Evolutionary conservation across 2,797 vertebrate species (phyloP).

Genomic region (Thunnus albacares): DNA sequence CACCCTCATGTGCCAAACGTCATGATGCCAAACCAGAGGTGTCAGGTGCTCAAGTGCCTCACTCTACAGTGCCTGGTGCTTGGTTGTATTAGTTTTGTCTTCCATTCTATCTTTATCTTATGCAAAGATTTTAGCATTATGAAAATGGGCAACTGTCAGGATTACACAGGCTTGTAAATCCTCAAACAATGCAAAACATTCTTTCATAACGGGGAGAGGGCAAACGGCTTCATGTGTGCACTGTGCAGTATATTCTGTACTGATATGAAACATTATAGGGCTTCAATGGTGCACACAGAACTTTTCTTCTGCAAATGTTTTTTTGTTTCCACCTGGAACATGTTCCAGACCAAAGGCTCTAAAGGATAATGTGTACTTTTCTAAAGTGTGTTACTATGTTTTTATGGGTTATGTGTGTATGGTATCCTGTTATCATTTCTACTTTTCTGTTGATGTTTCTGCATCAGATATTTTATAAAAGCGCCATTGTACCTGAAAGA

Average conservation of each 20-base stretch:
- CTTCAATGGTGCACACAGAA: slow-evolving; percentile 69
- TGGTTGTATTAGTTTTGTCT: slow-evolving; percentile 80
- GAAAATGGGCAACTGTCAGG: slow-evolving; percentile 48
- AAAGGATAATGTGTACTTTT: slow-evolving; percentile 73
- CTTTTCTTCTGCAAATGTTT: slow-evolving; percentile 57
- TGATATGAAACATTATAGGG: slow-evolving; percentile 59
- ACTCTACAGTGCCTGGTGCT: slow-evolving; percentile 87
- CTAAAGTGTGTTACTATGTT: slow-evolving; percentile 77
- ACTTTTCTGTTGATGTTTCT: slow-evolving; percentile 79
- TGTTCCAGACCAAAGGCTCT: slow-evolving; percentile 80
- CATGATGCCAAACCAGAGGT: slow-evolving; percentile 79
- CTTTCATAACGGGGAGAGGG: slow-evolving; percentile 52
- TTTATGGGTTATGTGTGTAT: slow-evolving; percentile 77
- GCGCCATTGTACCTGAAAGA: slow-evolving; percentile 79
- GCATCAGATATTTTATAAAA: slow-evolving; percentile 83
- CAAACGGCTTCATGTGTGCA: slow-evolving; percentile 45
- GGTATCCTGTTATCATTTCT: slow-evolving; percentile 73
- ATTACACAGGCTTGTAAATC: slow-evolving; percentile 39
- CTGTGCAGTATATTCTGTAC: slow-evolving; percentile 43
- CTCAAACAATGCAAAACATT: slow-evolving; percentile 65
- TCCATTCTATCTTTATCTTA: slow-evolving; percentile 81
- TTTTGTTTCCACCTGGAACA: slow-evolving; percentile 65
- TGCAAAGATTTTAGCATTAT: slow-evolving; percentile 71
- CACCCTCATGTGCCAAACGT: slow-evolving; percentile 79
- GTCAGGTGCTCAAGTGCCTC: slow-evolving; percentile 92